Conservation (phyloP, 2,113 vertebrate species). For the Gnathonemus echidnorhynchus region DNA sequence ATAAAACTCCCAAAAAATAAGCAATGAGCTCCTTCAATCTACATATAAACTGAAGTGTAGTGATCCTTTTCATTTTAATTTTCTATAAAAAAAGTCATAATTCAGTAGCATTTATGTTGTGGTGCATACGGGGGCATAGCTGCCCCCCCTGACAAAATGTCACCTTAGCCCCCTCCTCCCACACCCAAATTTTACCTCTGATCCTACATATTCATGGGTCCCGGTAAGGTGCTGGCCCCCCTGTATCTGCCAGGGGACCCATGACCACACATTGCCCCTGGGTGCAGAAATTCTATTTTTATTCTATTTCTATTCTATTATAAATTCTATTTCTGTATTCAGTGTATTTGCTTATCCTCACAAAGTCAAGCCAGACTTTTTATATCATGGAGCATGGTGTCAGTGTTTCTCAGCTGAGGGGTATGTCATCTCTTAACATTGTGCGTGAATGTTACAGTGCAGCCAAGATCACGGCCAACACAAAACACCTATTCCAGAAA, state of each 20-base stretch:
- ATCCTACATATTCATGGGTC: neutral
- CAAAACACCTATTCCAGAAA: neutral
- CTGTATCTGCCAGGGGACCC: neutral
- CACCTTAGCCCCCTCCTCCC: neutral
- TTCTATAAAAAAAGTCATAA: neutral
- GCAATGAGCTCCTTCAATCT: neutral
- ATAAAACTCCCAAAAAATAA: neutral
- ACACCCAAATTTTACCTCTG: neutral
- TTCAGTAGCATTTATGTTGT: neutral
- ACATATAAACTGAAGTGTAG: neutral
- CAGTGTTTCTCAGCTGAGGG: neutral
- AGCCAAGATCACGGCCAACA: neutral
- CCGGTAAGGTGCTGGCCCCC: neutral
- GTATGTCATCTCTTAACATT: slow-evolving; percentile 39
- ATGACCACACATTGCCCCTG: neutral
- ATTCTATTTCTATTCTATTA: neutral
- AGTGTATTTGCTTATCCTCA: neutral
- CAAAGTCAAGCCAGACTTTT: neutral
- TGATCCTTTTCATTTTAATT: neutral
- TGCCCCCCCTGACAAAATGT: neutral
- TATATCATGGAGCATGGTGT: neutral
- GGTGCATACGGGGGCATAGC: neutral
- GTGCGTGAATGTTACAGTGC: neutral
- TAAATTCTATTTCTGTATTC: neutral
- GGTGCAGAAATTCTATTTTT: neutral